These are phyloP conservation scores for Myiagra hebetior DNA, from an alignment of 2,113 vertebrate species.

Conservation along the genomic window DNA sequence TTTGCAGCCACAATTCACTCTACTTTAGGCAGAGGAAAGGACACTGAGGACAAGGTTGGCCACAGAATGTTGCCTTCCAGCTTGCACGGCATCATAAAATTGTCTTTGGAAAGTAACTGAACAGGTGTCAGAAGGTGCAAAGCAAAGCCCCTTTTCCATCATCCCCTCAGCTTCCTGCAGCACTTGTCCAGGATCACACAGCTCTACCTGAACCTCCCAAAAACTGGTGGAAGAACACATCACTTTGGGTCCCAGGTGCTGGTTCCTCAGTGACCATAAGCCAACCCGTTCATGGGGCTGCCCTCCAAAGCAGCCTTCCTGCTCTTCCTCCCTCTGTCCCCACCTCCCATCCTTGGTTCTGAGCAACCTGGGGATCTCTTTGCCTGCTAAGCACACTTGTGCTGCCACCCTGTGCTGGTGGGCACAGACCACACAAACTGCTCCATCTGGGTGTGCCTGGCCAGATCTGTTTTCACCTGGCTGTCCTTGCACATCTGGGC, in stretches of 20 bases:
- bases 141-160: not conserved
- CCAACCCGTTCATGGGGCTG: not conserved
- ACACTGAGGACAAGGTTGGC: not conserved
- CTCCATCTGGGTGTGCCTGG: not conserved
- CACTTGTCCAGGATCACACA: not conserved
- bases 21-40: not conserved
- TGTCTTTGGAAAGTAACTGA: not conserved
- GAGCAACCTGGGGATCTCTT: accelerated
- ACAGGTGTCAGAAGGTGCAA: not conserved
- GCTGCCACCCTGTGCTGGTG: accelerated
- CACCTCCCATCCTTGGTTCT: not conserved
- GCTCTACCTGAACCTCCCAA: not conserved
- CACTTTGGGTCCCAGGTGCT: not conserved
- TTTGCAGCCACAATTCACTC: not conserved
- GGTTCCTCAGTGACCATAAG: not conserved
- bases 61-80: not conserved
- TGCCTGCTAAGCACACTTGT: accelerated
- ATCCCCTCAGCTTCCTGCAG: not conserved
- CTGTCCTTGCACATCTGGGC: not conserved
- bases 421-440: accelerated
- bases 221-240: not conserved
- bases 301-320: not conserved
- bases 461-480: not conserved
- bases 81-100: not conserved
- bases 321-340: not conserved